These are phyloP conservation scores for Leuciscus idus DNA, from an alignment of 2,113 vertebrate species.

Conservation along the genomic window DNA sequence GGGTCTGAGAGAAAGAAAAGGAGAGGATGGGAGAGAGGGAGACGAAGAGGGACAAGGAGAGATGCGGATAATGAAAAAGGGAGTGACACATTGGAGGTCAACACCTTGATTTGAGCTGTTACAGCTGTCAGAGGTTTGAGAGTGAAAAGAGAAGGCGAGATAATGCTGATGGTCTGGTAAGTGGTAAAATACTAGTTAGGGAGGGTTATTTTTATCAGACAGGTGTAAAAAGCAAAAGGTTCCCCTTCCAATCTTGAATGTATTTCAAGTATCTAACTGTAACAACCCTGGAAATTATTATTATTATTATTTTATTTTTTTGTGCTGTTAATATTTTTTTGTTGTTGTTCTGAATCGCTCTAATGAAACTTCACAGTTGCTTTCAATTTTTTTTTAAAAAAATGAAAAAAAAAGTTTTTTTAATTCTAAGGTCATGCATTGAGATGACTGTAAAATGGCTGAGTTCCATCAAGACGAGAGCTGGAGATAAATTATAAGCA, in stretches of 20 bases:
- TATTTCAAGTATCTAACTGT: neutral
- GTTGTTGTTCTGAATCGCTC: neutral
- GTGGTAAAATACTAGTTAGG: neutral
- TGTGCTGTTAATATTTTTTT: conserved; percentile 5
- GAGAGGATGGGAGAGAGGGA: conserved; percentile 57
- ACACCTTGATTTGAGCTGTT: conserved; percentile 73
- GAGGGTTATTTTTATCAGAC: neutral
- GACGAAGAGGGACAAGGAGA: conserved; percentile 52
- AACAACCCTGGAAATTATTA: neutral
- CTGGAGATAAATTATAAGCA: conserved; percentile 59
- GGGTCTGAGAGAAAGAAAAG: conserved; percentile 41
- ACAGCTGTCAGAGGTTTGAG: conserved; percentile 71
- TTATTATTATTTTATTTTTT: neutral
- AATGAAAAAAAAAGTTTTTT: conserved; percentile 43
- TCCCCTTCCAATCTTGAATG: neutral
- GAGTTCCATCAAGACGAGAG: conserved; percentile 54
- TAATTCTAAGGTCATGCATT: conserved; percentile 60
- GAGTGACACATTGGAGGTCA: conserved; percentile 67
- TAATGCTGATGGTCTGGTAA: conserved; percentile 45
- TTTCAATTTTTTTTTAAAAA: conserved; percentile 53
- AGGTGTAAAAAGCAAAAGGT: neutral
- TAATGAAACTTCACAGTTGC: conserved; percentile 37
- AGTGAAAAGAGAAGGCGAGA: conserved; percentile 56
- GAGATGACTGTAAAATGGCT: conserved; percentile 52
- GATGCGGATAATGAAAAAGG: conserved; percentile 42